Percentiles rank a stretch among this genome's conserved stretches.
Conservation (phyloP, 2,113 vertebrate species). For the Actenoides lindsayi region DNA sequence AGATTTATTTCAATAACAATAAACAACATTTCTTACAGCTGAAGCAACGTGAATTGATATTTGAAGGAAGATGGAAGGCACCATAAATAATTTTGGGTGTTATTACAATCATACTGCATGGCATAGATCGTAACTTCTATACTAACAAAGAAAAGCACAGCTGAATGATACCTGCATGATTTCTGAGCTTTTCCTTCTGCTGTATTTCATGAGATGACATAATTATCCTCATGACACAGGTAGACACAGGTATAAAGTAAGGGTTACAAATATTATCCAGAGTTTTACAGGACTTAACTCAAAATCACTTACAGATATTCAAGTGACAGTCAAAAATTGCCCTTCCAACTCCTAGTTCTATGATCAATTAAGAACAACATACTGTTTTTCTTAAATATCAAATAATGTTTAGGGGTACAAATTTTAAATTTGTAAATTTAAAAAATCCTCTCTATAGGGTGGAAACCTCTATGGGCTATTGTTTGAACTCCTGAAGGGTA, state of each 20-base stretch:
- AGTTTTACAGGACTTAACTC: background rate
- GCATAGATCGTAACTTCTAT: background rate
- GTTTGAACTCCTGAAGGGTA: constrained; percentile 67
- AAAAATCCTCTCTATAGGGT: constrained; percentile 27
- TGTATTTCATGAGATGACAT: background rate
- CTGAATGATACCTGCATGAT: background rate
- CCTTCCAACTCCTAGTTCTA: background rate
- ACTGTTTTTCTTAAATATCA: constrained; percentile 37
- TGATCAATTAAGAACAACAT: background rate
- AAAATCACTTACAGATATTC: background rate
- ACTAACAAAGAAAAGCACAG: background rate
- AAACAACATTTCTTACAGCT: background rate
- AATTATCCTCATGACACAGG: background rate
- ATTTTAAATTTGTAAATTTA: constrained; percentile 62
- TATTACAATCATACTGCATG: background rate
- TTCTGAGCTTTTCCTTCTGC: background rate
- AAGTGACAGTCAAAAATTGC: background rate
- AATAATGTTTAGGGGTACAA: constrained; percentile 19
- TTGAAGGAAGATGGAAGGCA: background rate
- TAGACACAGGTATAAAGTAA: background rate
- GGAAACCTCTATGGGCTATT: constrained; percentile 44
- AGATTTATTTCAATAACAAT: background rate
- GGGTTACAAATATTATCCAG: background rate
- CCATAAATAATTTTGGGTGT: background rate
- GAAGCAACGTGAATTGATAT: background rate